Conservation (phyloP, 2,113 vertebrate species). For the Aythya baeri region DNA sequence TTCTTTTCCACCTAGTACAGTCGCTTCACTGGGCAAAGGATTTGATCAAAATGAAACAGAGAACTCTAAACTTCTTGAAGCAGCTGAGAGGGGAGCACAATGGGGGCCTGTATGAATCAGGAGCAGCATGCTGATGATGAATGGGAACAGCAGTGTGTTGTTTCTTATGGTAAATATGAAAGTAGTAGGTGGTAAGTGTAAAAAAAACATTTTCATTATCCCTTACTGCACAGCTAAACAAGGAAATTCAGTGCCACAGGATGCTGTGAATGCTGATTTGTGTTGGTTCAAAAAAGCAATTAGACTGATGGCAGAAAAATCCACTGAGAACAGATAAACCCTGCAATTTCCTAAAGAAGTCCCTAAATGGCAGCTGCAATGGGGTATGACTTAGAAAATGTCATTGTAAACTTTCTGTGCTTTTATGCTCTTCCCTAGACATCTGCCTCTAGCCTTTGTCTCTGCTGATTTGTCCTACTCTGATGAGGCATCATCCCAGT, state of each 20-base stretch:
- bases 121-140: constrained; percentile 8
- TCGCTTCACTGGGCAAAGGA: not conserved
- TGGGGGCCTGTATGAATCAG: not conserved
- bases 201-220: not conserved
- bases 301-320: not conserved
- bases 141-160: constrained; percentile 5
- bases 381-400: not conserved
- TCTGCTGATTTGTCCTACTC: not conserved
- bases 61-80: constrained; percentile 19
- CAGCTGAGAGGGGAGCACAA: constrained; percentile 5
- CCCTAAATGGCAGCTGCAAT: not conserved
- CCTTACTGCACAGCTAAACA: not conserved
- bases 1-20: not conserved
- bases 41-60: not conserved
- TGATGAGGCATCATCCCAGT: not conserved
- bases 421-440: not conserved
- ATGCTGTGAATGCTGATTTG: not conserved
- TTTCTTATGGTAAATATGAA: constrained; percentile 30
- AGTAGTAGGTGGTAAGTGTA: constrained; percentile 12
- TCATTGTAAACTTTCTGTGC: not conserved
- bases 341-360: not conserved
- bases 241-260: not conserved
- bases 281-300: not conserved
- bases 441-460: not conserved
- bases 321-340: not conserved